Conservation (phyloP, 2,888 invertebrate species). For the Ramazzottius varieornatus region DNA sequence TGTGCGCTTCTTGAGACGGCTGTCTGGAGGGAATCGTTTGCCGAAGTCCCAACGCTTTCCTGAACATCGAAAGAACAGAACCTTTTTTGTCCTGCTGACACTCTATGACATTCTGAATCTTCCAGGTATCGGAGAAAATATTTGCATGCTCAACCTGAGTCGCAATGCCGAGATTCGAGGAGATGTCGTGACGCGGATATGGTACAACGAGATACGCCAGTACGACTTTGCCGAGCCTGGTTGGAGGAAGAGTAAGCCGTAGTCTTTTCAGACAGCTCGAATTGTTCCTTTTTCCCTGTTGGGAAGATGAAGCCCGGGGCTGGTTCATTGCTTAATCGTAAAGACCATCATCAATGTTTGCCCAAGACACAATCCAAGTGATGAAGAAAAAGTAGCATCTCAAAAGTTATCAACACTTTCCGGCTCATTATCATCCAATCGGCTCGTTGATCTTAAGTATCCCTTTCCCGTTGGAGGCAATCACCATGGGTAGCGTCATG, state of each 20-base stretch:
- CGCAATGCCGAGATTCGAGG: background rate
- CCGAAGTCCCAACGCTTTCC: too few relatives aligned
- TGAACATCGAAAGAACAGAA: too few relatives aligned
- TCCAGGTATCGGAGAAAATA: slow-evolving; percentile 5
- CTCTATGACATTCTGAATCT: background rate
- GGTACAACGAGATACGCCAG: slow-evolving; percentile 5
- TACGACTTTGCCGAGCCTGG: slow-evolving; percentile 5
- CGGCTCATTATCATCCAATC: slow-evolving; percentile 1
- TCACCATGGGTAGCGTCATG: background rate
- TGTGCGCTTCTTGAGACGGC: too few relatives aligned
- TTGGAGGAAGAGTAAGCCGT: slow-evolving; percentile 5
- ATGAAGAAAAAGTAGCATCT: too few relatives aligned
- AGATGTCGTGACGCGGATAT: slow-evolving; percentile 3
- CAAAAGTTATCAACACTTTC: slow-evolving; percentile 4
- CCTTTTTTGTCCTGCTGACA: too few relatives aligned
- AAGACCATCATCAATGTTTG: too few relatives aligned
- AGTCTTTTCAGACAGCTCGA: too few relatives aligned
- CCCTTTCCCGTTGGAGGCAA: background rate
- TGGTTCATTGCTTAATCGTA: too few relatives aligned
- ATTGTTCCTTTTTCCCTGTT: too few relatives aligned
- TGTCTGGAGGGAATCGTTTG: too few relatives aligned
- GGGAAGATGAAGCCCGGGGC: too few relatives aligned
- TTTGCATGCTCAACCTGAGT: slow-evolving; percentile 4
- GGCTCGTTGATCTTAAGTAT: background rate
- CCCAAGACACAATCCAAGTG: too few relatives aligned